phyloP scores from a whole-genome alignment of 2,888 invertebrate species.

The Philereme vetulata region DNA sequence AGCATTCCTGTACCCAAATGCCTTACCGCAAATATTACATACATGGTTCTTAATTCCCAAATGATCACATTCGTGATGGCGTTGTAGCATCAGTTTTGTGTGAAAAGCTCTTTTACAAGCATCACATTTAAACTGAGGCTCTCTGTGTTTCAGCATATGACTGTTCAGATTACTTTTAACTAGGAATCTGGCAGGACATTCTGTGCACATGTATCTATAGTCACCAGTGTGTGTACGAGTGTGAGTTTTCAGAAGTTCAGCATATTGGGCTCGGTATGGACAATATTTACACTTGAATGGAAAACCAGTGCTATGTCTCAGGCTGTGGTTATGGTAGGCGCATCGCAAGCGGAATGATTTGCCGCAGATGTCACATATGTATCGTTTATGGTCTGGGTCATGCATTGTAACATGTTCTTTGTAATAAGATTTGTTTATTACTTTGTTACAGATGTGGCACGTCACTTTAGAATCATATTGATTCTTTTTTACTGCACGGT shows the following conservation, averaged over 20 bases:
- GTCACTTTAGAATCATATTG: slow-evolving; percentile 47
- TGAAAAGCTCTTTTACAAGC: slow-evolving; percentile 59
- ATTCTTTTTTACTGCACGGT: slow-evolving; percentile 3
- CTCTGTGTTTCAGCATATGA: slow-evolving; percentile 60
- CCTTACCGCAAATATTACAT: slow-evolving; percentile 62
- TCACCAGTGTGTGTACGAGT: slow-evolving; percentile 61
- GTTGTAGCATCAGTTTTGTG: slow-evolving; percentile 51
- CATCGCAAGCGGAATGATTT: slow-evolving; percentile 59
- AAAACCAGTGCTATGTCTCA: slow-evolving; percentile 57
- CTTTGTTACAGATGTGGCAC: slow-evolving; percentile 49
- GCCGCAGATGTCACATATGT: slow-evolving; percentile 65
- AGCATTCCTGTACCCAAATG: slow-evolving; percentile 63
- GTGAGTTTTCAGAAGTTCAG: slow-evolving; percentile 57
- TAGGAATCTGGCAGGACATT: slow-evolving; percentile 60
- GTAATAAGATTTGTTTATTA: slow-evolving; percentile 56
- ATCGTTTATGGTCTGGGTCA: slow-evolving; percentile 59
- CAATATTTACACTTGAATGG: slow-evolving; percentile 60
- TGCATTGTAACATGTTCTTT: slow-evolving; percentile 63
- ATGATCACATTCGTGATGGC: slow-evolving; percentile 61
- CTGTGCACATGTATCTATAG: slow-evolving; percentile 63
- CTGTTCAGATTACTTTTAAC: slow-evolving; percentile 62
- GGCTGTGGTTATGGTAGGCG: slow-evolving; percentile 59
- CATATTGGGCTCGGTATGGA: slow-evolving; percentile 56
- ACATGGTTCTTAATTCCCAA: slow-evolving; percentile 65
- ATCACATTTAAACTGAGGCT: slow-evolving; percentile 59